Conservation (phyloP, 2,797 vertebrate genomes). For the Aeoliscus strigatus region DNA sequence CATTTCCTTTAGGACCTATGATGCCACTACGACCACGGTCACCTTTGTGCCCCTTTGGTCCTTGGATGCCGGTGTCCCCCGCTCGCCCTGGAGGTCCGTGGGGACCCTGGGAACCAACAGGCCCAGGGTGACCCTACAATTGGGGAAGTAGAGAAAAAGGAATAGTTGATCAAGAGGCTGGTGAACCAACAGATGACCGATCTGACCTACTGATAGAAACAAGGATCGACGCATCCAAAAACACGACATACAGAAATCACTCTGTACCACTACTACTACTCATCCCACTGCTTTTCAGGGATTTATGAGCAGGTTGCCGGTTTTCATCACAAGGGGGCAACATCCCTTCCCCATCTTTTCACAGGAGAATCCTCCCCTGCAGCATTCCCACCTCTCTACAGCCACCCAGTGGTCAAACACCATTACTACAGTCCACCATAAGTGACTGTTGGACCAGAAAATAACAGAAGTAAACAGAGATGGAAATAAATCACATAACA, state of each 20-base stretch:
- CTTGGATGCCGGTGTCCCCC: slow-evolving; percentile 84
- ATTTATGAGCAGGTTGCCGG: too few relatives aligned
- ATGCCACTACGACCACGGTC: slow-evolving; percentile 77
- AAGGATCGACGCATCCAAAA: too few relatives aligned
- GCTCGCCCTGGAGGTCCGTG: slow-evolving; percentile 80
- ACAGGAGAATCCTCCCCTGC: background rate
- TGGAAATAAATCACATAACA: too few relatives aligned
- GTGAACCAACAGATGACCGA: too few relatives aligned
- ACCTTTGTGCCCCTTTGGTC: slow-evolving; percentile 88
- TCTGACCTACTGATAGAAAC: too few relatives aligned
- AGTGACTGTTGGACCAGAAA: too few relatives aligned
- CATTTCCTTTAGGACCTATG: slow-evolving; percentile 84
- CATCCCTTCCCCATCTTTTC: too few relatives aligned
- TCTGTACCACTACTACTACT: too few relatives aligned
- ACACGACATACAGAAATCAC: too few relatives aligned
- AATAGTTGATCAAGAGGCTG: background rate
- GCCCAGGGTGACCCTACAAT: slow-evolving; percentile 84
- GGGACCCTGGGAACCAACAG: slow-evolving; percentile 80
- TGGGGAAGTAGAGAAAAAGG: background rate
- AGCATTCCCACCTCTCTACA: slow-evolving; percentile 5
- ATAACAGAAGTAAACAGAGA: too few relatives aligned
- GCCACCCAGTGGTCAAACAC: slow-evolving; percentile 40
- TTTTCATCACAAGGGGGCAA: slow-evolving; percentile 55
- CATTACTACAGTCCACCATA: slow-evolving; percentile 16
- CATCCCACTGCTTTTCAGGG: too few relatives aligned